Evolutionary conservation across 2,797 vertebrate genomes (phyloP).

Genomic region (Phoebastria nigripes): DNA sequence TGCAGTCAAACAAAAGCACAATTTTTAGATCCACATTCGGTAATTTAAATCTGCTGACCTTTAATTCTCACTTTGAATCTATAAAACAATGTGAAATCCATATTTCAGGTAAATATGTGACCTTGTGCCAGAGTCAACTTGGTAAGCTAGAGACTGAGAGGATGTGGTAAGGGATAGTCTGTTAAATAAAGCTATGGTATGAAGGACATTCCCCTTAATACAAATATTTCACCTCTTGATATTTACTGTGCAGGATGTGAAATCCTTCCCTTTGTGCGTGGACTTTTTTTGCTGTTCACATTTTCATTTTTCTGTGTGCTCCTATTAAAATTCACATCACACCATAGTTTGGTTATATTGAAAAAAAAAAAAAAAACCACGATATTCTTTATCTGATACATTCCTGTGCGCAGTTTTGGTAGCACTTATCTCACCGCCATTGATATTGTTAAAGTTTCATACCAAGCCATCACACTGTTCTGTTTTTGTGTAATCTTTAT

Average conservation of each 20-base stretch:
- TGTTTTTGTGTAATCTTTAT: conserved; percentile 64
- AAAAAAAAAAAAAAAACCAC: not conserved
- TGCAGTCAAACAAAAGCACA: not conserved
- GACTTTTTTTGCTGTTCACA: not conserved
- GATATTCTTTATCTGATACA: conserved; percentile 44
- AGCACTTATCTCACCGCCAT: conserved; percentile 45
- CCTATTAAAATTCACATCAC: conserved; percentile 73
- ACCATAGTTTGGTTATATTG: conserved; percentile 4
- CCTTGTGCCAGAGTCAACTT: not conserved
- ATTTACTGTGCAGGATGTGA: conserved; percentile 25
- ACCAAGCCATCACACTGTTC: conserved; percentile 64
- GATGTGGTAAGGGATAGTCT: not conserved
- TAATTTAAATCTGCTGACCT: conserved; percentile 12
- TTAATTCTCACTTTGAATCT: conserved; percentile 2
- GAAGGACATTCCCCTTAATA: conserved; percentile 11
- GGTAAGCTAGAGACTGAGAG: not conserved
- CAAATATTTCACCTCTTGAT: conserved; percentile 32
- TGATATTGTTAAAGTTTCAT: conserved; percentile 64
- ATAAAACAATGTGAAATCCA: not conserved
- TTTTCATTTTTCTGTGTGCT: conserved; percentile 12
- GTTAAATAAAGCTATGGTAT: not conserved
- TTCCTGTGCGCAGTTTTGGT: conserved; percentile 51
- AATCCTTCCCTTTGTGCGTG: not conserved
- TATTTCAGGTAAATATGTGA: conserved; percentile 23
- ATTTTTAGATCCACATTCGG: not conserved